phyloP scores from a whole-genome alignment of 2,797 vertebrate species.

The Sarcophilus harrisii region DNA sequence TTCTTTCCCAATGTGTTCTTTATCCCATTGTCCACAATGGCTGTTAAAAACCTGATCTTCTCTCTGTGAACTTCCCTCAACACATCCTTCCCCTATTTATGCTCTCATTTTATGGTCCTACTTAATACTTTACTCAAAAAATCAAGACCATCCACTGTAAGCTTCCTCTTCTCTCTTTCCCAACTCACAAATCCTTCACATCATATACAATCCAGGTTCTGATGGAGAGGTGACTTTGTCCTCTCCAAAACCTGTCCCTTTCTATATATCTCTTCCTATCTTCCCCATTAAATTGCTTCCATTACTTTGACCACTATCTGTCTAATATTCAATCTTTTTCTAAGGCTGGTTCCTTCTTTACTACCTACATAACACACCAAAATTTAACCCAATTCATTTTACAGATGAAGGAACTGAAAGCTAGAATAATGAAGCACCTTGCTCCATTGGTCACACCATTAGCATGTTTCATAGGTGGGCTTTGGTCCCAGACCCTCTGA shows the following conservation, averaged over 20 bases:
- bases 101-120: background rate
- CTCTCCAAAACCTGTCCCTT: background rate
- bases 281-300: background rate
- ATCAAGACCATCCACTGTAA: background rate
- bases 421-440: background rate
- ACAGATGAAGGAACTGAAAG: background rate
- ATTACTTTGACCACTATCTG: background rate
- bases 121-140: background rate
- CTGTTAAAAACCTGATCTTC: background rate
- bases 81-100: background rate
- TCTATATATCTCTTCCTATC: background rate
- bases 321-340: background rate
- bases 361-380: background rate
- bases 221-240: background rate
- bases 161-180: background rate
- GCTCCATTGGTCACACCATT: background rate
- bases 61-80: background rate
- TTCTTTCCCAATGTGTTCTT: background rate
- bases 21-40: background rate
- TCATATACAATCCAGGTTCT: background rate
- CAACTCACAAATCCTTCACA: background rate
- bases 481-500: background rate
- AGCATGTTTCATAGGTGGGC: background rate
- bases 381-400: background rate
- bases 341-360: background rate